Base-by-base conservation (phyloP, 1,140 invertebrate genomes). In the Maniola jurtina region DNA sequence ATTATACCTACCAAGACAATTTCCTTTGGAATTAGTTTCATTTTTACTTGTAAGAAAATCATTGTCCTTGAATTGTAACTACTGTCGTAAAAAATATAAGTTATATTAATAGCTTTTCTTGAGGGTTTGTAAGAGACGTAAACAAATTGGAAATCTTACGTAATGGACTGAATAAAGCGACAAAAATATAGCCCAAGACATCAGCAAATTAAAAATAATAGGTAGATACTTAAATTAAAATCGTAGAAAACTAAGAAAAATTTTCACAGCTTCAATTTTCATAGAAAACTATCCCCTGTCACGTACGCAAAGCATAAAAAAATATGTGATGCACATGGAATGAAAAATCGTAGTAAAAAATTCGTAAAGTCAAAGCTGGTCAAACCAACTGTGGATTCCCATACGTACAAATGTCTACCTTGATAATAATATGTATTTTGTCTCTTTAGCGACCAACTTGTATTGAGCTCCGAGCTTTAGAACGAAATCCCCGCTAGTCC, bases 341-440 rank as follows among this genome's bases (percentile, higher is more conserved):
- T 47, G 52, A 50, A 47, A 55, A 55, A 52, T 16, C 48, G 34
- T 45, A 35, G 61, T 68, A 63, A 57, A 66, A 59, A 61, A 52
- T 71, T 71, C 57, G 61, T 69, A 68, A 52, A 55, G 72, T 67
- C 64, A 76, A 73, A 72, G 25, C 25, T 25, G 4, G 71, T 71
- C 61, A 79, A 84, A 84, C 80, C 81, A 84, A 84, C 80, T 84
- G 82, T 84, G 77, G 82, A 78, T 79, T 84, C 79, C 68, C 59
- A 34, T 73, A 55, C 52, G 64, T 73, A 71, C 68, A 70, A 70
- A 64, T 64, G 64, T 63, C 65, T 66, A 65, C 61, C 64, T 62
- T 73, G 34, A 73, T 25, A 25, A 25, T 25, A 25, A 25, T 25
- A 76, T 75, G 68, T 72, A 72, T 73, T 73, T 77, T 76, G 69